Conservation (phyloP, 2,888 invertebrate genomes). For the Amorpha juglandis region DNA sequence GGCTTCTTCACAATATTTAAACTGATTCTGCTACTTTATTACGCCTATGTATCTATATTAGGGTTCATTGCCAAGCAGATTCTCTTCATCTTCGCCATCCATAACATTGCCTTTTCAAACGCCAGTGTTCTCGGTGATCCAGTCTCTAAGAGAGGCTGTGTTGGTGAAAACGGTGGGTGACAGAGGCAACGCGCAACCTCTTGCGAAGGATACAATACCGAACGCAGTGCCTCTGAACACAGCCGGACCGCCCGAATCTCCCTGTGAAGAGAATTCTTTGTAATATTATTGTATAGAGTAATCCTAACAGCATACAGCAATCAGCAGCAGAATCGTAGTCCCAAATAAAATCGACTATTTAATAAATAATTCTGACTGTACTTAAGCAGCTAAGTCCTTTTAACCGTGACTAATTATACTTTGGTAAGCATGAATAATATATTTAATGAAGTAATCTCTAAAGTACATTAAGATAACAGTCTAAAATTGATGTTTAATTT, state of each 20-base stretch:
- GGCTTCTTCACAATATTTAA: background rate
- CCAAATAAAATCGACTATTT: too few relatives aligned
- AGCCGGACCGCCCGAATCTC: conserved; percentile 79
- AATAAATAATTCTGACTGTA: too few relatives aligned
- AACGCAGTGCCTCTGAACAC: conserved; percentile 75
- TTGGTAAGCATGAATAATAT: too few relatives aligned
- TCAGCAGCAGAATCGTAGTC: too few relatives aligned
- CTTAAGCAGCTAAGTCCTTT: too few relatives aligned
- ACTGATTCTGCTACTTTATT: background rate
- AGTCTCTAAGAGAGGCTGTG: conserved; percentile 68
- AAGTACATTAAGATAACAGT: too few relatives aligned
- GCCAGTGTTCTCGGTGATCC: conserved; percentile 75
- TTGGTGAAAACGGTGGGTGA: conserved; percentile 80
- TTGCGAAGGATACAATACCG: conserved; percentile 78
- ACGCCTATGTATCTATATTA: background rate
- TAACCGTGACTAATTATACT: too few relatives aligned
- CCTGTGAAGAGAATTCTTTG: conserved; percentile 50
- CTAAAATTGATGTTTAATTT: too few relatives aligned
- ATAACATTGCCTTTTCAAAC: conserved; percentile 48
- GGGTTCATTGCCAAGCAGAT: background rate
- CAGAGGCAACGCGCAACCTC: conserved; percentile 77
- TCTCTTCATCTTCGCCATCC: background rate
- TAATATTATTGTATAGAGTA: too few relatives aligned
- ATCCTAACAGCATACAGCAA: too few relatives aligned
- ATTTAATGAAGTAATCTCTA: too few relatives aligned